Evolutionary conservation across 2,888 invertebrate genomes (phyloP).

Genomic region (Mongoloraphidia duomilia): DNA sequence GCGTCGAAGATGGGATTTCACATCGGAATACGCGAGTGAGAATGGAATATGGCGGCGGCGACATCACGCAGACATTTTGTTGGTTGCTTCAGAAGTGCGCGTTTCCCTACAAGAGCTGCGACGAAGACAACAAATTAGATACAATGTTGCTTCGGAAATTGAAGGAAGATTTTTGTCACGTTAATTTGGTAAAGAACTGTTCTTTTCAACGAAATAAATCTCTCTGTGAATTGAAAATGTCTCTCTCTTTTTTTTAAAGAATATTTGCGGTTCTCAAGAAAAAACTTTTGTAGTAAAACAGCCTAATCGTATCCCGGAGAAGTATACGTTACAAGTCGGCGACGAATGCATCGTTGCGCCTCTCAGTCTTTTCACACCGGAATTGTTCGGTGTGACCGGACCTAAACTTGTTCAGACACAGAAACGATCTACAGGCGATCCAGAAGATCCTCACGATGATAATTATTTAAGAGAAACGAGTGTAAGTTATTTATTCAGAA

Average conservation of each 20-base stretch:
- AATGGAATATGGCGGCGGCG: constrained; percentile 81
- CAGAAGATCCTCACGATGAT: constrained; percentile 89
- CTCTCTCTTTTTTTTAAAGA: constrained; percentile 33
- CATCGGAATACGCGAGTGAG: constrained; percentile 71
- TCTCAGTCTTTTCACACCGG: constrained; percentile 74
- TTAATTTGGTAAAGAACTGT: constrained; percentile 46
- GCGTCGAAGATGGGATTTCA: constrained; percentile 92
- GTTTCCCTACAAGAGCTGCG: constrained; percentile 76
- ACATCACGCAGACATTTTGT: constrained; percentile 78
- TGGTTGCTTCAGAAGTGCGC: constrained; percentile 82
- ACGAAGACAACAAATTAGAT: constrained; percentile 58
- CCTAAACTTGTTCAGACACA: constrained; percentile 58
- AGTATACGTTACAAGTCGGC: constrained; percentile 68
- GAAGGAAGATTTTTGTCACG: constrained; percentile 83
- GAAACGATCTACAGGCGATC: constrained; percentile 55
- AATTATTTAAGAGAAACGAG: constrained; percentile 83
- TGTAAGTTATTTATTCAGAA: constrained; percentile 25
- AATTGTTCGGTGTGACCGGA: constrained; percentile 75
- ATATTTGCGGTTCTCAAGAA: constrained; percentile 78
- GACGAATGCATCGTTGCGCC: constrained; percentile 91
- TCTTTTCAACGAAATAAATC: too few species aligned
- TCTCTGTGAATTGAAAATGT: not conserved
- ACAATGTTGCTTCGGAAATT: constrained; percentile 65
- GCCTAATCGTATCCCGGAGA: constrained; percentile 48
- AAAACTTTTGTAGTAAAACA: constrained; percentile 63